Base-by-base conservation (phyloP, 2,797 vertebrate species). In the Yasuhikotakia modesta region DNA sequence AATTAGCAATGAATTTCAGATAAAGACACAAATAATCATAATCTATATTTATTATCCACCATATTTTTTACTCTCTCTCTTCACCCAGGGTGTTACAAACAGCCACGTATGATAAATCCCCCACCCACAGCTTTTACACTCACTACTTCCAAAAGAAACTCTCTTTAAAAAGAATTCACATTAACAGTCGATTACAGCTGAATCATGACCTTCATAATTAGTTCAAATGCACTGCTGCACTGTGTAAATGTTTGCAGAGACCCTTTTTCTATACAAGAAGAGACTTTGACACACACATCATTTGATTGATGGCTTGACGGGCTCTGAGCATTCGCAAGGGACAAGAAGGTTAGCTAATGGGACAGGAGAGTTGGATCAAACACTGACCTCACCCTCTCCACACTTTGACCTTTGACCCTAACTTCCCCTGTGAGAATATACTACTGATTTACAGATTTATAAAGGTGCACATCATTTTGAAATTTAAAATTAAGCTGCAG, bases 301-400 rank as follows among this genome's bases (percentile, higher is more conserved):
- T 24, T 43, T 80, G 67, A 80, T 32, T 64, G 83, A 80, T 63
- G 68, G 79, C 10, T 53, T 75, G 80, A 74, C 17, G 39, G 22
- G 32, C 6, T 65, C 52, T 27, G 11, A 32, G 4, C 5, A 2
- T 12, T 24, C 45, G 46, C 35, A n/a, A 16, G 53, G 32, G 67
- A 76, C 71, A 70, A 55, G 55, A 35, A 46, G 14, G 45, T 50
- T 60, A 17, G 7, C 11, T 14, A 22, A 67, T 72, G 64, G 35
- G 61, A 50, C 21, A 16, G 11, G 68, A 46, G 19, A 61, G 48
- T 17, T 63, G 21, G 61, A 50, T 43, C 63, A 50, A 53, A 64
- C 27, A 21, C 19, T 17, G 24, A 43, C 8, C 12, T 76, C 43
- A 73, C 78, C 43, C 50, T 65, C 57, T 12, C 17, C 45, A 70